Evolutionary conservation across 2,797 vertebrate species (phyloP).

Genomic region (Enteromius fasciolatus): DNA sequence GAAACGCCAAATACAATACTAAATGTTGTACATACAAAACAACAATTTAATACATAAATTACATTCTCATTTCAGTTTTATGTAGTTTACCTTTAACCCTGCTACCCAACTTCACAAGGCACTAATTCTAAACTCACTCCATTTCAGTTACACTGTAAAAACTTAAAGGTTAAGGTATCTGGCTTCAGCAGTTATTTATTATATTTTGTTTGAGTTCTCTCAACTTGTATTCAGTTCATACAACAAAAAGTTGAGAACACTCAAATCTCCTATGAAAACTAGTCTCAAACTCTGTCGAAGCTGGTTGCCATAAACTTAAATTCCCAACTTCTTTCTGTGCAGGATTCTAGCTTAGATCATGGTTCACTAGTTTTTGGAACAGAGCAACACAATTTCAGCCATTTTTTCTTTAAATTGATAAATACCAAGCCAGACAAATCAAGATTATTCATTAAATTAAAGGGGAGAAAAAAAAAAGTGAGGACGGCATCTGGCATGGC

Average conservation of each 20-base stretch:
- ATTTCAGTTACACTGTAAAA: neutral
- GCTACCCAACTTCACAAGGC: neutral
- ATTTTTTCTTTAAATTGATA: neutral
- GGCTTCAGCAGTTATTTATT: too few relatives aligned
- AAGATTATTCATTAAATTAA: neutral
- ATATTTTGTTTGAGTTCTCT: too few relatives aligned
- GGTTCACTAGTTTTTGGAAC: neutral
- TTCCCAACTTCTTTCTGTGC: too few relatives aligned
- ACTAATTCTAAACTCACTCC: neutral
- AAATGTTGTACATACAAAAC: too few relatives aligned
- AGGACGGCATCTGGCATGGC: slow-evolving; percentile 42
- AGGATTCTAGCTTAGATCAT: neutral
- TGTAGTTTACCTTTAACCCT: neutral
- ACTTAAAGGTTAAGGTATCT: too few relatives aligned
- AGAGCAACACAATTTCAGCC: neutral
- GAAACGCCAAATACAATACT: neutral
- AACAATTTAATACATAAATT: neutral
- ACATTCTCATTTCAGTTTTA: neutral
- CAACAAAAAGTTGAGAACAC: too few relatives aligned
- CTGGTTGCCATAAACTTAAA: too few relatives aligned
- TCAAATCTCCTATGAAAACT: too few relatives aligned
- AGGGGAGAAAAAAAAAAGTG: neutral
- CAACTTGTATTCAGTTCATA: too few relatives aligned
- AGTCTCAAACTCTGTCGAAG: too few relatives aligned
- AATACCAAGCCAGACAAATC: neutral